These are phyloP conservation scores for Connochaetes taurinus DNA, from an alignment of 2,113 vertebrate genomes.

Conservation along the genomic window DNA sequence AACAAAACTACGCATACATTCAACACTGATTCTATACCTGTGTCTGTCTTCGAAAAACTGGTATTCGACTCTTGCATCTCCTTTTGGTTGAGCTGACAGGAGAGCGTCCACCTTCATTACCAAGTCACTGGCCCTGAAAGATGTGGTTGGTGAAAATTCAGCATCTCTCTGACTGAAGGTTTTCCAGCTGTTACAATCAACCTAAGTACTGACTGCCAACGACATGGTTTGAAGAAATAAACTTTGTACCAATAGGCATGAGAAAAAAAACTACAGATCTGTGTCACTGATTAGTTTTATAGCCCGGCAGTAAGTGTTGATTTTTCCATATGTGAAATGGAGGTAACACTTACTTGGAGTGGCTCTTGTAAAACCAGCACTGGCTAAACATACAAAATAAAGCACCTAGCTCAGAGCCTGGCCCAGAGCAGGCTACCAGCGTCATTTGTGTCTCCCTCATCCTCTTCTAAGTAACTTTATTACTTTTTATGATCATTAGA, in stretches of 20 bases:
- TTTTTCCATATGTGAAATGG: neutral
- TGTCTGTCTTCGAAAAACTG: constrained; percentile 89
- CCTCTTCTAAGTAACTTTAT: neutral
- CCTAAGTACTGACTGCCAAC: neutral
- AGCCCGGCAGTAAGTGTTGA: neutral
- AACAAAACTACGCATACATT: neutral
- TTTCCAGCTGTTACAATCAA: neutral
- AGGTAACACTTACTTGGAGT: neutral
- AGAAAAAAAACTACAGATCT: neutral
- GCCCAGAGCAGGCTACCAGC: neutral
- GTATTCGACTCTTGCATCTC: constrained; percentile 91
- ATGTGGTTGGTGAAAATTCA: neutral
- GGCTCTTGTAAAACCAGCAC: neutral
- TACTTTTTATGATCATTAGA: neutral
- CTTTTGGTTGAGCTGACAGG: constrained; percentile 95
- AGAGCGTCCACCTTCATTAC: constrained; percentile 98
- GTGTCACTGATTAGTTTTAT: neutral
- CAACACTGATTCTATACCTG: constrained; percentile 82
- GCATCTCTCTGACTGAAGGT: neutral
- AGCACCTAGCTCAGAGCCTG: neutral
- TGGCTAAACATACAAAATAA: neutral
- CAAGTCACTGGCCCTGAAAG: constrained; percentile 91
- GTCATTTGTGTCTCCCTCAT: neutral
- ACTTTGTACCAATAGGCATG: neutral
- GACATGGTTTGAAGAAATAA: neutral